phyloP scores from a whole-genome alignment of 1,140 invertebrate species.

The Halesus radiatus region DNA sequence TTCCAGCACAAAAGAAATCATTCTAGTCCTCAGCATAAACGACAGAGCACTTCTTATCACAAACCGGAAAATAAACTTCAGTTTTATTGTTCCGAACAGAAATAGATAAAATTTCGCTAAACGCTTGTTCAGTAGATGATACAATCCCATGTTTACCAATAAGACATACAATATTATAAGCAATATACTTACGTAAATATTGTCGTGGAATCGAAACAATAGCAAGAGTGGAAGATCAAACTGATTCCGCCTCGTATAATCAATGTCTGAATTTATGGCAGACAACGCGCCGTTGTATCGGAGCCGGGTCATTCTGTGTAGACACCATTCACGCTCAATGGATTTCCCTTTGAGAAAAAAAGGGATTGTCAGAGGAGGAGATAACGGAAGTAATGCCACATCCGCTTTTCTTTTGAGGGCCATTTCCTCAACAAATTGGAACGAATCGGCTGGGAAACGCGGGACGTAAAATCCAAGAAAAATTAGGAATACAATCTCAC shows the following conservation, averaged over 20 bases:
- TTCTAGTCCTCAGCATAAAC: no score
- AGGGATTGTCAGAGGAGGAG: background rate
- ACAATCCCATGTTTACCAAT: no score
- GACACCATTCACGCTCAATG: background rate
- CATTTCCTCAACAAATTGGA: background rate
- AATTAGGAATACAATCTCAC: no score
- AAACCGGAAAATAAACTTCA: no score
- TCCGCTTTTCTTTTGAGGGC: constrained; percentile 7
- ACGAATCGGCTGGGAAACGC: background rate
- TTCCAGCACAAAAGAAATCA: background rate
- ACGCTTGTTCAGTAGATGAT: no score
- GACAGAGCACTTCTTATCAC: no score
- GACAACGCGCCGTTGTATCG: background rate
- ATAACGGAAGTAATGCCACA: background rate
- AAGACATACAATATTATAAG: no score
- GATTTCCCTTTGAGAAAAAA: background rate
- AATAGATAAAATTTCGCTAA: no score
- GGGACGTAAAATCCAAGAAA: no score
- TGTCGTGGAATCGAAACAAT: no score
- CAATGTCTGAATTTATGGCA: background rate
- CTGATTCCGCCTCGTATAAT: background rate
- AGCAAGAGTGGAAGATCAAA: background rate
- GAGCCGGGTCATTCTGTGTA: background rate
- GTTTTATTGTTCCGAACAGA: no score
- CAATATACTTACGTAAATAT: no score